Base-by-base conservation (phyloP, 2,888 invertebrate species). In the Tipula helvola region DNA sequence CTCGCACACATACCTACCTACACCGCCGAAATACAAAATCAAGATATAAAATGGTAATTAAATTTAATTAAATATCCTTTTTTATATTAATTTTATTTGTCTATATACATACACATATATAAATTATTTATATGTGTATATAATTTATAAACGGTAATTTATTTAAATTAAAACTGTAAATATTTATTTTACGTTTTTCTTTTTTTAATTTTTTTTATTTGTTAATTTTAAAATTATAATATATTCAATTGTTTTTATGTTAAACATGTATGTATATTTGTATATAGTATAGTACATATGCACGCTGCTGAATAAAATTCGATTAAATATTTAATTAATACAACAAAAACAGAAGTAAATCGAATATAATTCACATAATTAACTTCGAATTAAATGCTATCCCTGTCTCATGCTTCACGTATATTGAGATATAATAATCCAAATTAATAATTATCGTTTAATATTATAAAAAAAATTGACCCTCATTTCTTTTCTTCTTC, bases 41-140 rank as follows among this genome's bases (percentile, higher is more conserved):
- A 71, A 71, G 28, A 71, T 71, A 71, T 71, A 71, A 71, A 71
- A 71, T 71, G 71, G 71, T 71, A 71, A 71, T 71, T 71, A 71
- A 71, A 71, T 71, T 71, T 71, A 71, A 71, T 71, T 71, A 71
- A 71, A 71, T 71, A 71, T 71, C 71, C 71, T 71, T 71, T 71
- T 71, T 71, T 28, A 71, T 71, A 71, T 57, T 57, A 39, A 39
- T 39, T 39, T 39, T 39, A 57, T 57, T 57, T 57, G 52, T 57
- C 16, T 57, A 5, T 71, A 28, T 71, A 71, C 28, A 71, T 16
- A 71, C 28, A 28, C 28, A 71, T 28, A 28, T 71, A 28, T 28
- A 71, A n/a, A n/a, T n/a, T 71, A 71, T 71, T 18, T 52, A 5
- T 52, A 71, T 71, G 18, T 71, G 71, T 71, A 71, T 52, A 52